Conservation (phyloP, 2,888 invertebrate genomes). For the Silvanus unidentatus region DNA sequence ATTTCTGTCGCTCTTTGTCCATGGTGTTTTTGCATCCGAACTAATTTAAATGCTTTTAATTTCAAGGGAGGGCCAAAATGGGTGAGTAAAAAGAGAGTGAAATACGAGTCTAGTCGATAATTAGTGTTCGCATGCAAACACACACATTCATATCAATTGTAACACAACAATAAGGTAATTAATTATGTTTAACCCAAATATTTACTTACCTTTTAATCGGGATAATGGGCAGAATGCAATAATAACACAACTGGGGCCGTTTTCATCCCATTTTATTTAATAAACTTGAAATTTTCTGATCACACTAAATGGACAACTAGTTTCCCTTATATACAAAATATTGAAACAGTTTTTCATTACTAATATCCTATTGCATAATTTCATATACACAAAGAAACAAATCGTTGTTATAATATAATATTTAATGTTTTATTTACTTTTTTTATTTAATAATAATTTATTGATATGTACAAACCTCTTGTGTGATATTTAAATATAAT, state of each 20-base stretch:
- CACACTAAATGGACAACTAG: conserved; percentile 28
- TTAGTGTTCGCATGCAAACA: too few relatives aligned
- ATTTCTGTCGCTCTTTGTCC: too few relatives aligned
- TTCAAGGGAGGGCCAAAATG: too few relatives aligned
- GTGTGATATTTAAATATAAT: conserved; percentile 13
- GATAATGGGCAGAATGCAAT: too few relatives aligned
- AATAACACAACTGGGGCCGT: too few relatives aligned
- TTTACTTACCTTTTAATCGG: too few relatives aligned
- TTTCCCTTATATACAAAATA: conserved; percentile 31
- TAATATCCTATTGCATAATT: conserved; percentile 24
- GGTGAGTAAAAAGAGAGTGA: too few relatives aligned
- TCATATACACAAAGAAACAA: conserved; percentile 25
- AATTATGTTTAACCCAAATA: too few relatives aligned
- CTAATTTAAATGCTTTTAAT: conserved; percentile 31
- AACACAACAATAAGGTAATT: too few relatives aligned
- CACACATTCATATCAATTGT: too few relatives aligned
- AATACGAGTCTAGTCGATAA: too few relatives aligned
- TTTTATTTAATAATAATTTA: conserved; percentile 17
- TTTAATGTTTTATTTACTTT: conserved; percentile 1
- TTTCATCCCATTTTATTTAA: conserved; percentile 2
- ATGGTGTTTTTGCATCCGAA: too few relatives aligned
- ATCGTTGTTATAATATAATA: conserved; percentile 21
- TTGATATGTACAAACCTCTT: conserved; percentile 31
- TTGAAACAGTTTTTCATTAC: conserved; percentile 25
- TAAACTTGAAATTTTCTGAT: conserved; percentile 16